Evolutionary conservation across 2,888 invertebrate genomes (phyloP), one percentile per base, ranked within the genome.

Genomic region (Smittia aterrima): DNA sequence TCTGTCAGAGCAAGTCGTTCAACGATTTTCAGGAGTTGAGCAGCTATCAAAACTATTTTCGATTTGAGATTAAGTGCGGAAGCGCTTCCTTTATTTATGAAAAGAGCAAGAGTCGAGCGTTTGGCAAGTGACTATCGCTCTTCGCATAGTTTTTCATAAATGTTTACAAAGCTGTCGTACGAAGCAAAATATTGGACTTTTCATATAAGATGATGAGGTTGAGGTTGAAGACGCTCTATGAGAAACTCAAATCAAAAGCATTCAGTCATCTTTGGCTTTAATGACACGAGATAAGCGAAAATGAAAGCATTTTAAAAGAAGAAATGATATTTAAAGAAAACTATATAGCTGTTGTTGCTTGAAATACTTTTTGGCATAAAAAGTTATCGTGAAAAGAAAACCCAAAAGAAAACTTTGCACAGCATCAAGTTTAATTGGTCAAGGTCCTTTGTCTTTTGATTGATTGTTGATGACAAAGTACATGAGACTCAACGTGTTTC

Each of bases 31-130:
- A 38, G 20, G 72, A 72, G 22, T 68, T 47, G 25, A 24, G 24
- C 20, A 68, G 68, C 47, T 73, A 62, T n/a, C 41, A 66, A 64
- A 66, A 74, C 47, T 74, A 74, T 53, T 24, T 74, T 66, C 74
- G 74, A 27, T 74, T 64, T 41, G 74, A 74, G 66, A 25, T 74
- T 24, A 74, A 66, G 62, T 74, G 74, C 32, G 64, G 41, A 16
- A 74, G 40, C 20, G 25, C 27, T 1, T 41, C 74, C 18, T 74
- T 74, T 66, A 64, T 74, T 24, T 74, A 74, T 53, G 74, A 74
- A 47, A 74, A 66, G 27, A 73, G 40, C 41, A 18, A 62, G 40
- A 64, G 64, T 38, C 70, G 70, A 3, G 47, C 32, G 32, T 47
- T 47, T 16, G 47, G 6, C 4, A 38, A 38, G 38, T 16, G 9